Evolutionary conservation across 1,140 invertebrate genomes (phyloP), one percentile per base, ranked within the genome.

Genomic region (Drosophila triauraria): DNA sequence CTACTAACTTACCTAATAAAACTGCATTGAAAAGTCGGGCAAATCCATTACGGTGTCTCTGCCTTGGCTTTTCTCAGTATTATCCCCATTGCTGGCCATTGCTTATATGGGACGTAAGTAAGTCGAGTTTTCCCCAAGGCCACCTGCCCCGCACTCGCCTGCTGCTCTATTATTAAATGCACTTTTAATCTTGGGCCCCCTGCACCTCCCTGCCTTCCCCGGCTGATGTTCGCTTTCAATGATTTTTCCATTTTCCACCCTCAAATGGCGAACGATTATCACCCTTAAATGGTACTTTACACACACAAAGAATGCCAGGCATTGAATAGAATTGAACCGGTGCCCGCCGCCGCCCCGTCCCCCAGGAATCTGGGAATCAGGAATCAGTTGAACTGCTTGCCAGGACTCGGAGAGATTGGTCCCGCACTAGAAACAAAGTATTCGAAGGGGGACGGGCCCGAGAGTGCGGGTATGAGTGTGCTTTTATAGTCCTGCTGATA

Each of bases 211-310:
- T 48, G 17, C 17, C n/a, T 20, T 27, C 13, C 23, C 57, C 40
- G 48, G 50, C 61, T 70, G 82, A 86, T 79, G 77, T 82, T 79
- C 62, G 68, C 80, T 79, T 88, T 88, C 81, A 88, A 91, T 84
- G 84, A 87, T 84, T 87, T 91, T 91, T 82, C 70, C 85, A 84
- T 91, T 91, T 90, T 91, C 85, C 85, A 86, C 90, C 90, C 90
- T 90, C 80, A 80, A 91, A 92, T 79, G 79, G 81, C 91, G 83
- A 92, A 75, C 91, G 86, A 92, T 92, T 92, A 92, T 92, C 91
- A 92, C 91, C 91, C 91, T 92, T 92, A 92, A 92, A 92, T 92
- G 91, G 91, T 92, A 91, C 91, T 92, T 92, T 91, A 91, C 86
- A 82, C 81, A 91, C 86, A 91, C 82, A 90, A 90, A 85, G 85